phyloP scores from a whole-genome alignment of 2,888 invertebrate species.

The Limnephilus lunatus region DNA sequence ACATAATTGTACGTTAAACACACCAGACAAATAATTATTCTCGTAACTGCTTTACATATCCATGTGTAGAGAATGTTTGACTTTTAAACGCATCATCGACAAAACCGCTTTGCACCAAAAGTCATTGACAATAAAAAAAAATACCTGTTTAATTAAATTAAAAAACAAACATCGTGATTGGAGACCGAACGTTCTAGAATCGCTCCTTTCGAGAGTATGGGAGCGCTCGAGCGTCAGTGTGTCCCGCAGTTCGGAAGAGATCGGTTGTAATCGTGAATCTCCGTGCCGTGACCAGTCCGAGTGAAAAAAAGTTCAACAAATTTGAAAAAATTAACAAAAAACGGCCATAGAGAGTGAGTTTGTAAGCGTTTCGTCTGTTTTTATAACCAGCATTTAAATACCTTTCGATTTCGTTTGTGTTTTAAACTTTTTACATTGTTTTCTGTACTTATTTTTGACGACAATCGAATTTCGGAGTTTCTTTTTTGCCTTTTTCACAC shows the following conservation, averaged over 20 bases:
- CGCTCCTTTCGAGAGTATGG: slow-evolving; percentile 21
- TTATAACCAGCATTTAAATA: slow-evolving; percentile 29
- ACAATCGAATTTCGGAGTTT: slow-evolving; percentile 9
- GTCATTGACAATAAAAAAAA: neutral
- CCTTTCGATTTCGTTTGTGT: slow-evolving; percentile 50
- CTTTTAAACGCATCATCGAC: neutral
- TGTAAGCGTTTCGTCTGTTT: slow-evolving; percentile 45
- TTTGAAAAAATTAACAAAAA: slow-evolving; percentile 44
- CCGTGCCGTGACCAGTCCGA: slow-evolving; percentile 35
- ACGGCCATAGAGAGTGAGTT: slow-evolving; percentile 50
- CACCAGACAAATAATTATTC: neutral
- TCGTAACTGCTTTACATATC: neutral
- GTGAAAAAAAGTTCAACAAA: slow-evolving; percentile 47
- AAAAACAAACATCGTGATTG: slow-evolving; percentile 20
- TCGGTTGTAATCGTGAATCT: slow-evolving; percentile 39
- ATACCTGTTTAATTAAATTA: slow-evolving; percentile 26
- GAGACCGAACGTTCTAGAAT: slow-evolving; percentile 28
- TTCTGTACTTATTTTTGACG: slow-evolving; percentile 27
- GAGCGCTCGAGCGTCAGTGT: slow-evolving; percentile 34
- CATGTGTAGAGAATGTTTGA: neutral
- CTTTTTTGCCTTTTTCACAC: slow-evolving; percentile 2
- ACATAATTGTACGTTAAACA: neutral
- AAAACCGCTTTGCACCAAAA: neutral
- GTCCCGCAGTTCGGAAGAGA: slow-evolving; percentile 53
- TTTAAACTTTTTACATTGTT: slow-evolving; percentile 30